phyloP scores from a whole-genome alignment of 2,113 vertebrate species.

The Platysteira castanea region DNA sequence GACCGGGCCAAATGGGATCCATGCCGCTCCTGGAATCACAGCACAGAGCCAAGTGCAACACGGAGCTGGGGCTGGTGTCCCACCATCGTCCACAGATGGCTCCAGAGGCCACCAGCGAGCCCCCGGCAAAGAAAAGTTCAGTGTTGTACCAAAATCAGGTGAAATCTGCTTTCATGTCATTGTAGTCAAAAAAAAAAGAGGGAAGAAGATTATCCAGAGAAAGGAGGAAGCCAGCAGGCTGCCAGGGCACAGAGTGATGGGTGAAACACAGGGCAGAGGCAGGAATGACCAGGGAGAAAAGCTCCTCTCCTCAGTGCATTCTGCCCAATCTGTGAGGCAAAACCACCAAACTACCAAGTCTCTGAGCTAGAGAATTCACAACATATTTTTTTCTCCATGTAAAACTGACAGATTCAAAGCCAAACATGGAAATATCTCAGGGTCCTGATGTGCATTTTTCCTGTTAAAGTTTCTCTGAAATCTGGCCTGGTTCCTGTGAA shows the following conservation, averaged over 20 bases:
- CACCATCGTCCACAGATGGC: fast-evolving
- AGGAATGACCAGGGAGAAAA: neutral
- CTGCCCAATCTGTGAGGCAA: neutral
- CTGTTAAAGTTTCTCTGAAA: neutral
- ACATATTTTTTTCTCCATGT: neutral
- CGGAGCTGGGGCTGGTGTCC: neutral
- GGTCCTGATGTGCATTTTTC: neutral
- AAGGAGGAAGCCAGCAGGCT: neutral
- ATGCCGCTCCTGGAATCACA: fast-evolving
- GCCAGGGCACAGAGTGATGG: neutral
- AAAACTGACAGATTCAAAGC: neutral
- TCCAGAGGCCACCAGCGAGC: neutral
- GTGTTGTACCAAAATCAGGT: fast-evolving
- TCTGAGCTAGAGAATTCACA: neutral
- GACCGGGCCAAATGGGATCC: fast-evolving
- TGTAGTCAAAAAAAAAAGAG: neutral
- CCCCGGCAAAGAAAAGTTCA: neutral
- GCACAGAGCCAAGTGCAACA: neutral
- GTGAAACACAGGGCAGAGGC: neutral
- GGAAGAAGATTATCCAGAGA: neutral
- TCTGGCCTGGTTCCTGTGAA: neutral
- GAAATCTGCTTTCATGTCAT: neutral
- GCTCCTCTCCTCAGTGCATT: neutral
- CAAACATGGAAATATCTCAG: neutral
- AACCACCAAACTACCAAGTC: neutral